Evolutionary conservation across 2,888 invertebrate species (phyloP), one percentile per base, ranked within the genome.

Genomic region (Acrocera orbiculus): DNA sequence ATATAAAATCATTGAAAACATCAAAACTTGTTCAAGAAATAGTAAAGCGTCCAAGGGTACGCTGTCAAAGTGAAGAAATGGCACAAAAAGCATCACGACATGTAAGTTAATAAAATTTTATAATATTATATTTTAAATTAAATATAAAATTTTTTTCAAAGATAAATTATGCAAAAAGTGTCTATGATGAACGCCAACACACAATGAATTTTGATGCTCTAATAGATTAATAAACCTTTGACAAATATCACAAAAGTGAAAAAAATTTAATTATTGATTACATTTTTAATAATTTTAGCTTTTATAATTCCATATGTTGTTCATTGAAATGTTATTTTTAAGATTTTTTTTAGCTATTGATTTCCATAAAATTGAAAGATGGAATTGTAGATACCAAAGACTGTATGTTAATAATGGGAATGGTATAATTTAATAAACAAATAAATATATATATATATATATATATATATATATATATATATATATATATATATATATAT

Each of bases 161-260:
- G 66, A 82, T 92, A 42, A 86, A 83, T 51, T 83, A 83, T 60
- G 90, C 90, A 35, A 80, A 81, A 56, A 76, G 76, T 49, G 72
- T 87, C 52, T 77, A 77, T 61, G 76, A 81, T 53, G 89, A 90
- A 63, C 67, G 74, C 41, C 68, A 70, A 49, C 76, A 82, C 53
- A 85, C 83, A 34, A 64, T 78, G 42, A 42, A 39, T 31, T 29
- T 22, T 15, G 39, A 40, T 14, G n/a, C 14, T 3, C 24, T 16
- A 23, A 20, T 20, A 30, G 27, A 34, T 13, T 16, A 34, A 16
- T 34, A 34, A 17, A 9, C 28, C n/a, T 9, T 6, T 27, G 17
- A 32, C 5, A 26, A 26, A 17, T n/a, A n/a, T 10, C 10, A 20
- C 25, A 26, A 19, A 26, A 25, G 25, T 10, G 10, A n/a, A n/a